phyloP scores from a whole-genome alignment of 2,113 vertebrate species.

The Ceyx margarethae region DNA sequence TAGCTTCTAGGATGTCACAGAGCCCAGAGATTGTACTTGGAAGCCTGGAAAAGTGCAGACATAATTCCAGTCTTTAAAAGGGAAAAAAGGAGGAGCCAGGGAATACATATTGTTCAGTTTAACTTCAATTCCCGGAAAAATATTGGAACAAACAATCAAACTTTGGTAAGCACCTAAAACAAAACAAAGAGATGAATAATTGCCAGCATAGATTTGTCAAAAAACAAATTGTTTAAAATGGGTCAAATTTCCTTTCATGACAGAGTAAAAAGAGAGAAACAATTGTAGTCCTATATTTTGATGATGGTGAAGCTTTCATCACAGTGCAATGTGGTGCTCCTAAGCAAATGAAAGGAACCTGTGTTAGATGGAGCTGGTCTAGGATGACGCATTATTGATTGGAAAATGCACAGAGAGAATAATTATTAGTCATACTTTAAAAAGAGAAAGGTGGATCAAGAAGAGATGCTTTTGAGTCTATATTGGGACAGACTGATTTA shows the following conservation, averaged over 20 bases:
- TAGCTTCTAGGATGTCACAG: not conserved
- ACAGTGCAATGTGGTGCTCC: not conserved
- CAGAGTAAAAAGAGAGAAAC: not conserved
- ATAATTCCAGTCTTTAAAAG: constrained; percentile 58
- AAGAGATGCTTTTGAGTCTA: not conserved
- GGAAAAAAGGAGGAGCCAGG: constrained; percentile 59
- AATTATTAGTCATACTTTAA: not conserved
- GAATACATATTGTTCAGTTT: constrained; percentile 54
- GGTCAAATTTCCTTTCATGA: constrained; percentile 24
- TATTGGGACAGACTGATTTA: not conserved
- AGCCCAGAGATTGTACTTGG: not conserved
- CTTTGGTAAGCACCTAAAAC: constrained; percentile 45
- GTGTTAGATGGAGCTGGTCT: not conserved
- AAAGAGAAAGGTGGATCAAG: not conserved
- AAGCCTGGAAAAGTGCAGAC: constrained; percentile 41
- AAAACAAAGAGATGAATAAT: constrained; percentile 50
- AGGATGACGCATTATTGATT: not conserved
- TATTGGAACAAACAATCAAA: constrained; percentile 61
- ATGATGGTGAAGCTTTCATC: not conserved
- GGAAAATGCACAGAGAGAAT: not conserved
- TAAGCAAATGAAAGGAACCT: not conserved
- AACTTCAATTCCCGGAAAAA: constrained; percentile 68
- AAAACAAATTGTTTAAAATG: constrained; percentile 22
- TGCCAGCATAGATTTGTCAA: not conserved
- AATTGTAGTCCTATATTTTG: not conserved